phyloP scores from a whole-genome alignment of 1,140 invertebrate genomes.

The Gryllus bimaculatus region DNA sequence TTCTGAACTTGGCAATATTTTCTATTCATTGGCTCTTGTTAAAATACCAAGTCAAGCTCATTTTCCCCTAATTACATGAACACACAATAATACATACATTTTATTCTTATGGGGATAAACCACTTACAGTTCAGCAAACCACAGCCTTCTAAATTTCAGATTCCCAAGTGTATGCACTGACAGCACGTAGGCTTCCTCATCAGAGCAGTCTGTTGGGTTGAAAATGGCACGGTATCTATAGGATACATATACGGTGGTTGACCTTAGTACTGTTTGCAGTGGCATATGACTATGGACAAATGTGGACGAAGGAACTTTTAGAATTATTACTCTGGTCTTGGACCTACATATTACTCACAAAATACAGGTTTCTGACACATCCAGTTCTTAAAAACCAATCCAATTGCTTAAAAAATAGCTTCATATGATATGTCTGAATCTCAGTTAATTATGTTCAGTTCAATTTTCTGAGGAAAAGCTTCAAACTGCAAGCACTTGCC shows the following conservation, averaged over 20 bases:
- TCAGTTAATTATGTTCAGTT: constrained; percentile 2
- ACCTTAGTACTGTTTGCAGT: background rate
- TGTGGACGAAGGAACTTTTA: constrained; percentile 15
- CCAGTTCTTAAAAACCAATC: background rate
- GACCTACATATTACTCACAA: background rate
- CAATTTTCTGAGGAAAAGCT: background rate
- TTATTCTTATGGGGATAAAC: too few species aligned
- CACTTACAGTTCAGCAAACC: background rate
- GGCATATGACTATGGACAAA: constrained; percentile 8
- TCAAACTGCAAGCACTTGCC: background rate
- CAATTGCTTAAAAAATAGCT: background rate
- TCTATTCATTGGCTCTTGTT: background rate
- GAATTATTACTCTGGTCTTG: constrained; percentile 6
- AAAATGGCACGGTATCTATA: background rate
- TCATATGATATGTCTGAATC: background rate
- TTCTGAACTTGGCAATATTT: background rate
- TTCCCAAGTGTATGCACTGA: background rate
- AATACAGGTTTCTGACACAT: background rate
- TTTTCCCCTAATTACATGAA: background rate
- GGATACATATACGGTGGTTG: background rate
- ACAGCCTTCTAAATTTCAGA: background rate
- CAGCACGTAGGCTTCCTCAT: background rate
- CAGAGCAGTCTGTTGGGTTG: background rate
- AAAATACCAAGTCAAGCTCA: background rate
- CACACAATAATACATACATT: background rate